These are phyloP conservation scores for Apostichopus californicus DNA, from an alignment of 35 echinoderm and acorn worm genomes.

Conservation along the genomic window DNA sequence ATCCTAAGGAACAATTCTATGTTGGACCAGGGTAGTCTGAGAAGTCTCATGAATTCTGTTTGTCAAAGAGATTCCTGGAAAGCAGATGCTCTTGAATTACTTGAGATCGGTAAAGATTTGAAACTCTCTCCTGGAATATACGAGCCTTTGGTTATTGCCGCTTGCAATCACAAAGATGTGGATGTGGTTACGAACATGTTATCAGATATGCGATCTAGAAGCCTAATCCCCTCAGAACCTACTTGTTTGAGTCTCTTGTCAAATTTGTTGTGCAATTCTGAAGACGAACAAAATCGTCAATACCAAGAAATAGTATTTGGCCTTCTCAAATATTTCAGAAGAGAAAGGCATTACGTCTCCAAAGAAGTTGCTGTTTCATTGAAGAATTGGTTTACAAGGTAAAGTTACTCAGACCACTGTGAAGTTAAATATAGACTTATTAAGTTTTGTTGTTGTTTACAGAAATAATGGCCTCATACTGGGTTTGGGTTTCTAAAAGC, in stretches of 20 bases:
- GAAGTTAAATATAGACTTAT: no score
- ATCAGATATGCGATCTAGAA: neutral
- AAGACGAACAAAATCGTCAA: neutral
- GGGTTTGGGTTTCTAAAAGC: no score
- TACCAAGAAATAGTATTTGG: neutral
- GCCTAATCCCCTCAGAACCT: neutral
- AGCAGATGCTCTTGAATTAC: neutral
- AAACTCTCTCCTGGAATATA: neutral
- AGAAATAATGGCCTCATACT: no score
- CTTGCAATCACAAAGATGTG: neutral
- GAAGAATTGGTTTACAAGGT: slow-evolving; percentile 22
- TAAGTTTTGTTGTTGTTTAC: no score
- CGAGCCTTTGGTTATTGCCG: neutral
- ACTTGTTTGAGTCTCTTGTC: slow-evolving; percentile 5
- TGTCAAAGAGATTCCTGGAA: slow-evolving; percentile 28
- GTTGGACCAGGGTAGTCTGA: neutral
- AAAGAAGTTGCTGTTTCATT: slow-evolving; percentile 1
- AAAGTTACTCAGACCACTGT: neutral
- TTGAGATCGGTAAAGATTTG: neutral
- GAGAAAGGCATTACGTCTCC: slow-evolving; percentile 6
- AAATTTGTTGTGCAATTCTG: neutral
- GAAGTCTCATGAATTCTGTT: slow-evolving; percentile 18
- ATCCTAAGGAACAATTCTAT: neutral
- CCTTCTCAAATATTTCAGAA: neutral
- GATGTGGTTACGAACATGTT: neutral